These are phyloP conservation scores for Lasius platythorax DNA, from an alignment of 2,888 invertebrate species.

Conservation along the genomic window DNA sequence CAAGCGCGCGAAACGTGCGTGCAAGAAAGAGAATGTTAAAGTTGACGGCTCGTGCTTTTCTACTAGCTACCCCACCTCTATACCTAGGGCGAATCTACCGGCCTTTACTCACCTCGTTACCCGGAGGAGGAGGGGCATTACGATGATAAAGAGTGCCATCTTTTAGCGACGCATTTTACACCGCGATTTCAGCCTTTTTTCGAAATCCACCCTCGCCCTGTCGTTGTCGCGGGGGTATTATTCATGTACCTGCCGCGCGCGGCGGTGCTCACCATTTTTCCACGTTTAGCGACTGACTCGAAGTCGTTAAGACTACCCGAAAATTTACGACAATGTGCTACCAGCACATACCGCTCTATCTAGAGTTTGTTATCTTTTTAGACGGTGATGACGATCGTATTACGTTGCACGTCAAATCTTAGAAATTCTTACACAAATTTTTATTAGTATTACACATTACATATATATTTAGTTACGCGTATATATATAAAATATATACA, in stretches of 20 bases:
- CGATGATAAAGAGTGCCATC: constrained; percentile 60
- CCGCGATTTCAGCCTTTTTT: constrained; percentile 51
- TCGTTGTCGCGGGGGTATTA: constrained; percentile 49
- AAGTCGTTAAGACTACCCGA: constrained; percentile 42
- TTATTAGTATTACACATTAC: neutral
- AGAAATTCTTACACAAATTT: neutral
- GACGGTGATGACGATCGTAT: neutral
- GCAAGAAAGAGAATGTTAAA: constrained; percentile 58
- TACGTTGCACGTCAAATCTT: neutral
- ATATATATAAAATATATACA: no score
- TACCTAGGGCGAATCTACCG: constrained; percentile 18
- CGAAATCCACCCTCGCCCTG: constrained; percentile 47
- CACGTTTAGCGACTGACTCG: constrained; percentile 45
- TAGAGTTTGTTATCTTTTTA: neutral
- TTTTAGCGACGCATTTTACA: constrained; percentile 56
- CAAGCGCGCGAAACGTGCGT: constrained; percentile 53
- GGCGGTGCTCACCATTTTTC: constrained; percentile 46
- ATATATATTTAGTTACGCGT: neutral
- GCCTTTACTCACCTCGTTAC: constrained; percentile 66
- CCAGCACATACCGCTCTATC: neutral
- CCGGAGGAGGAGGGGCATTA: constrained; percentile 45
- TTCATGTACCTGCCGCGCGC: constrained; percentile 49
- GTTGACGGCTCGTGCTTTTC: constrained; percentile 31
- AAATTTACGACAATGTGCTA: constrained; percentile 34
- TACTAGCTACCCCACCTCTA: neutral